Percentiles rank a stretch among this genome's conserved stretches.
These are phyloP conservation scores for Phyto melanocephala DNA, from an alignment of 2,888 invertebrate genomes.

Conservation along the genomic window DNA sequence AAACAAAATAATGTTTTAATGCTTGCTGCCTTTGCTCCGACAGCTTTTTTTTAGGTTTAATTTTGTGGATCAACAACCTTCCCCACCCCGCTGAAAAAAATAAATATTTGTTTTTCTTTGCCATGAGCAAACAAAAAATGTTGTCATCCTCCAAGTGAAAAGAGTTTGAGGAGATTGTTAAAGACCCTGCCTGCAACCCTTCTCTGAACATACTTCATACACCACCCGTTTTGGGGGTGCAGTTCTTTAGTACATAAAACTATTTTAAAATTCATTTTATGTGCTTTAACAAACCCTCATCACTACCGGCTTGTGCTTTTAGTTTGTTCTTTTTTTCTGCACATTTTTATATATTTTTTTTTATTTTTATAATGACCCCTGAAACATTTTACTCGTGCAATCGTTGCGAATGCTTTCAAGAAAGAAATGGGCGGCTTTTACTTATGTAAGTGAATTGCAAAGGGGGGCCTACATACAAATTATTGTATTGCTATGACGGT, in stretches of 20 bases:
- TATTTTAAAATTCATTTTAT: neutral
- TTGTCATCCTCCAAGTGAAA: constrained; percentile 7
- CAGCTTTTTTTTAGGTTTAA: constrained; percentile 2
- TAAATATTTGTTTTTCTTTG: neutral
- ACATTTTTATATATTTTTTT: neutral
- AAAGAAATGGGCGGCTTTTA: neutral
- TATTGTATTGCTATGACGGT: constrained; percentile 53
- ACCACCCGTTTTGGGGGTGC: constrained; percentile 4
- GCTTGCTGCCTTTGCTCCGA: neutral
- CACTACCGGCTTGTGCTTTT: constrained; percentile 35
- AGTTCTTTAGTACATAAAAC: neutral
- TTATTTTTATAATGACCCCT: constrained; percentile 22
- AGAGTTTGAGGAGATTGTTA: neutral
- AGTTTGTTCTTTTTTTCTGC: neutral
- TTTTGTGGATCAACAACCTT: constrained; percentile 18
- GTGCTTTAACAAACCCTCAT: constrained; percentile 20
- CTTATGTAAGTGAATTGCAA: neutral
- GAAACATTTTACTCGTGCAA: neutral
- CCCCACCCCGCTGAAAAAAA: neutral
- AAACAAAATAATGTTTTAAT: constrained; percentile 2
- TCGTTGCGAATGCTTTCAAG: neutral
- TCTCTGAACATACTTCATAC: neutral
- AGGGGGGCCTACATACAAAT: neutral
- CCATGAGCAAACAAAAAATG: neutral
- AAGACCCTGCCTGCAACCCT: neutral